Percentiles rank a stretch among this genome's conserved stretches.
Conservation (phyloP, 2,797 vertebrate genomes). For the Cyprinella venusta region DNA sequence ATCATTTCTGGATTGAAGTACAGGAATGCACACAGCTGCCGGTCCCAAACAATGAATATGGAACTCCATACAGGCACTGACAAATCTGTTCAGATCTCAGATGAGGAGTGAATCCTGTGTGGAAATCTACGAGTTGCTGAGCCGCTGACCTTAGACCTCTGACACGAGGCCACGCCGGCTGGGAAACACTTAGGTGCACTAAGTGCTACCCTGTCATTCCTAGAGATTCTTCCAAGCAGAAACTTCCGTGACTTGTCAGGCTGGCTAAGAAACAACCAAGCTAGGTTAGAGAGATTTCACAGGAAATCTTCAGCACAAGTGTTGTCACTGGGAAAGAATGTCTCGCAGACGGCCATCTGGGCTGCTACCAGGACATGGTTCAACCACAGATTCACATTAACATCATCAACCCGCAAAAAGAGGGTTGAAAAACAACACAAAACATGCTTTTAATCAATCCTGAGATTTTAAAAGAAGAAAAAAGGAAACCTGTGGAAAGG, state of each 20-base stretch:
- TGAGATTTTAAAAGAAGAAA: not conserved
- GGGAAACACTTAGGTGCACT: constrained; percentile 54
- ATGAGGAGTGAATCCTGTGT: not conserved
- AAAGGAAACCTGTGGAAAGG: constrained; percentile 42
- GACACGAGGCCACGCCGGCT: constrained; percentile 46
- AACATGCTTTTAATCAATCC: constrained; percentile 56
- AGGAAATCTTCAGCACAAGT: constrained; percentile 45
- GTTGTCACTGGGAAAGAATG: constrained; percentile 63
- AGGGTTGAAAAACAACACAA: constrained; percentile 38
- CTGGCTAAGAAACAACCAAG: constrained; percentile 35
- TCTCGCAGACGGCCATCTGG: constrained; percentile 57
- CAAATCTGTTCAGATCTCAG: constrained; percentile 23
- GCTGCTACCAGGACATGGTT: constrained; percentile 58
- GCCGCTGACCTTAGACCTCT: constrained; percentile 22
- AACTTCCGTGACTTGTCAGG: constrained; percentile 57
- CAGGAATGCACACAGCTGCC: constrained; percentile 12
- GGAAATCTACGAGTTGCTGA: not conserved
- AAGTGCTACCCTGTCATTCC: constrained; percentile 68
- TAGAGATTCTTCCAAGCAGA: constrained; percentile 60
- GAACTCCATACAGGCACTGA: not conserved
- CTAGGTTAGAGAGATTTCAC: constrained; percentile 9
- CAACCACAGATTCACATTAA: constrained; percentile 52
- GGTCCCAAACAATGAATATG: not conserved
- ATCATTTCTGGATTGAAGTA: constrained; percentile 60
- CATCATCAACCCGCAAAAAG: constrained; percentile 56